A percentile compares a stretch with the other conserved stretches of the same genome.
Evolutionary conservation across 2,797 vertebrate species (phyloP).

Genomic region (Rhinatrema bivittatum): DNA sequence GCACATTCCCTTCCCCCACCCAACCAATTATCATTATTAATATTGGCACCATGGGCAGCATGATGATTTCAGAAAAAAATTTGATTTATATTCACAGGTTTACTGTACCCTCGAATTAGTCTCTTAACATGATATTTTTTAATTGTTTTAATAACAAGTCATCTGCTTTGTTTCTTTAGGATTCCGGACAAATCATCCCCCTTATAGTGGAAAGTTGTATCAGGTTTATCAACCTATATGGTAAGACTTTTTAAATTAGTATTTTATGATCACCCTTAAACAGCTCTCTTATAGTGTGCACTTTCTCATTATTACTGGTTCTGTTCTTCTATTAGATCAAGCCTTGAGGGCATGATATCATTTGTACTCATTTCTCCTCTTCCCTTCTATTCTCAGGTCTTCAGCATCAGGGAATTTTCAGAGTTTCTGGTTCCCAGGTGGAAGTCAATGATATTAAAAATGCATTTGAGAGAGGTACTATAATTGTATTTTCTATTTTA

Average conservation of each 20-base stretch:
- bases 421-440: slow-evolving; percentile 93
- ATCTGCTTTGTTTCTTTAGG: slow-evolving; percentile 60
- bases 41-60: no score
- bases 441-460: slow-evolving; percentile 99
- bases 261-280: not conserved
- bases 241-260: slow-evolving; percentile 54
- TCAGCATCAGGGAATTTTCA: slow-evolving; percentile 96
- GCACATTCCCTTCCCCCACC: no score
- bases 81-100: no score
- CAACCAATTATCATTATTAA: no score
- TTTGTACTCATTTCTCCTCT: not conserved
- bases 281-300: not conserved
- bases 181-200: slow-evolving; percentile 91
- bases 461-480: slow-evolving; percentile 96
- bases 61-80: no score
- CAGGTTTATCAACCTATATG: slow-evolving; percentile 94
- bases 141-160: no score
- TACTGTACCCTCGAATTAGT: no score
- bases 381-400: slow-evolving; percentile 64
- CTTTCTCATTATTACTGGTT: no score
- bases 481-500: not conserved
- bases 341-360: no score
- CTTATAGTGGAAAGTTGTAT: slow-evolving; percentile 96
- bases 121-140: no score
- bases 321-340: no score